Evolutionary conservation across 30 jellyfish, hydroid and myxozoan species (phyloP).

Genomic region (Chrysaora quinquecirrha): DNA sequence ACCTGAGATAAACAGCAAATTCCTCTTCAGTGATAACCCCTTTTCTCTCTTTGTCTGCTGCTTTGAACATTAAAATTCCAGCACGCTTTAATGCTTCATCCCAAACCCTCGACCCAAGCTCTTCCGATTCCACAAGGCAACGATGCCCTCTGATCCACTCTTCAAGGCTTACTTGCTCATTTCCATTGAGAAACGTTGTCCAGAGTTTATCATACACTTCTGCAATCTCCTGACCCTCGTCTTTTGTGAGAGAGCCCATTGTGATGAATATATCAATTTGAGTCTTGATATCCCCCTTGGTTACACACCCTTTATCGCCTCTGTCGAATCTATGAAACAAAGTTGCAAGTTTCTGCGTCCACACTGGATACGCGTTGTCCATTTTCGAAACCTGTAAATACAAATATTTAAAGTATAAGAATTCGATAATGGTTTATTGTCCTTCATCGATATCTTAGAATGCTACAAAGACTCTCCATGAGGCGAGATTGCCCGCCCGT

Average conservation of each 20-base stretch:
- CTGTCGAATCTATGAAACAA: conserved; percentile 46
- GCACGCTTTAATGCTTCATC: conserved; percentile 42
- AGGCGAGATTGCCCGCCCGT: too few relatives aligned
- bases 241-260: conserved; percentile 25
- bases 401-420: too few relatives aligned
- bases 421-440: too few relatives aligned
- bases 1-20: conserved; percentile 28
- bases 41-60: conserved; percentile 55
- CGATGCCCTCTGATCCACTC: conserved; percentile 50
- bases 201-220: conserved; percentile 21
- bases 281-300: conserved; percentile 36
- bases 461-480: too few relatives aligned
- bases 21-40: conserved; percentile 44
- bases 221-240: conserved; percentile 28
- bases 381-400: not conserved
- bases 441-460: too few relatives aligned
- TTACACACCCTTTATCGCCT: conserved; percentile 37
- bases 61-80: conserved; percentile 49
- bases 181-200: conserved; percentile 35
- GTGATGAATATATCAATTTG: conserved; percentile 38
- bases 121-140: not conserved
- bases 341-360: conserved; percentile 50
- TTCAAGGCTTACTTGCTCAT: conserved; percentile 14
- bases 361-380: not conserved
- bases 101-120: conserved; percentile 9